A percentile compares a stretch with the other conserved stretches of the same genome.
phyloP scores from a whole-genome alignment of 2,888 invertebrate genomes.

The Tethea ocularis region DNA sequence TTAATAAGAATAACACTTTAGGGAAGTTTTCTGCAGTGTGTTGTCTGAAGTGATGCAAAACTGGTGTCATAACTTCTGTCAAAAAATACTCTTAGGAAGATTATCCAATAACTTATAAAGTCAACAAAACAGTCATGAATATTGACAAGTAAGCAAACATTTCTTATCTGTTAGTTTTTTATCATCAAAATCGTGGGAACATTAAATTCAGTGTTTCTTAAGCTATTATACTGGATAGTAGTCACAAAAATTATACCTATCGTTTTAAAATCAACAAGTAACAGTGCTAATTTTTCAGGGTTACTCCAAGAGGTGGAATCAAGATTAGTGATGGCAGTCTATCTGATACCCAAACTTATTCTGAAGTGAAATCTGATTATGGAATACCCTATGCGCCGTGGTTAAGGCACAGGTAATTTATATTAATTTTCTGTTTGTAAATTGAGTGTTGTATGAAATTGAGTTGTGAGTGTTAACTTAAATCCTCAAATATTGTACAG shows the following conservation, averaged over 20 bases:
- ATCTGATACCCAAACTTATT: conserved; percentile 92
- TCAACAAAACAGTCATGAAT: conserved; percentile 23
- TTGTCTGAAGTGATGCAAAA: neutral
- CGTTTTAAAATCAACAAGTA: conserved; percentile 3
- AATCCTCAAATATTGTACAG: conserved; percentile 1
- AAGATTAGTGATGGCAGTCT: conserved; percentile 91
- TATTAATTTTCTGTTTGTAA: conserved; percentile 11
- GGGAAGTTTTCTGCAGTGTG: neutral
- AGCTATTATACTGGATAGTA: neutral
- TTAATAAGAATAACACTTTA: neutral
- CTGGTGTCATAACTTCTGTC: no score
- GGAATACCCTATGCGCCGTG: conserved; percentile 93
- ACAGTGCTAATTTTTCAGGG: conserved; percentile 53
- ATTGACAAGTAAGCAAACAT: conserved; percentile 39
- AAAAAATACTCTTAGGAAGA: no score
- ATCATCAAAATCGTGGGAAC: conserved; percentile 40
- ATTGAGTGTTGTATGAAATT: conserved; percentile 36
- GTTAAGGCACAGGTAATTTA: conserved; percentile 90
- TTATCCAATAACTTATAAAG: neutral
- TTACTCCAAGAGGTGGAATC: conserved; percentile 80
- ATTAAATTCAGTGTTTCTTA: conserved; percentile 11
- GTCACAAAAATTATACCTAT: neutral
- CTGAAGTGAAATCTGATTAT: conserved; percentile 89
- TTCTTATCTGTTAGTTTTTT: conserved; percentile 35
- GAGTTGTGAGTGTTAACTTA: conserved; percentile 27